Evolutionary conservation across 2,797 vertebrate genomes (phyloP).

Genomic region (Champsocephalus esox): DNA sequence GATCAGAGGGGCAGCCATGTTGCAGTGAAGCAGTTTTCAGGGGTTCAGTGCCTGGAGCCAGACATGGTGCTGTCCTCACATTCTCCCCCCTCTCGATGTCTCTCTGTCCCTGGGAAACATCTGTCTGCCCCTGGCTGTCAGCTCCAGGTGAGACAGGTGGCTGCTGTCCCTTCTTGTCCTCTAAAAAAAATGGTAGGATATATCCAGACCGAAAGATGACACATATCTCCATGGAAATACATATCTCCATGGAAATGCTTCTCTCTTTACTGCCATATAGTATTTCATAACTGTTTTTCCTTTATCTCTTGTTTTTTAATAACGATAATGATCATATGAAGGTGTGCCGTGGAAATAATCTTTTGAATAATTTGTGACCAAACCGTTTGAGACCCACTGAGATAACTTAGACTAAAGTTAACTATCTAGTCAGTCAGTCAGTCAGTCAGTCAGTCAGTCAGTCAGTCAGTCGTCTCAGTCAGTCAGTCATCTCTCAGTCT

Average conservation of each 20-base stretch:
- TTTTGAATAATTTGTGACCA: no score
- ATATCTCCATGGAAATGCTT: conserved; percentile 67
- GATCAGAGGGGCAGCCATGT: conserved; percentile 17
- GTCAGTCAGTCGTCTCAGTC: no score
- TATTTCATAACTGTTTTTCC: no score
- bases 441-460: no score
- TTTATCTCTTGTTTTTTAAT: no score
- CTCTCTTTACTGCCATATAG: neutral
- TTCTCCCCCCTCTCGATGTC: conserved; percentile 20
- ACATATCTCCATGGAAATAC: conserved; percentile 70
- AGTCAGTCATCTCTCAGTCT: no score
- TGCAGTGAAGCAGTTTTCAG: conserved; percentile 25
- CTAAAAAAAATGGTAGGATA: conserved; percentile 9
- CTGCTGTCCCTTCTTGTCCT: neutral
- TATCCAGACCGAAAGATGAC: conserved; percentile 49
- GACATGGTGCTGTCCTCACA: conserved; percentile 15
- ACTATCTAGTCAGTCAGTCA: no score
- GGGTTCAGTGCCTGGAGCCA: conserved; percentile 35
- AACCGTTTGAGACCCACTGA: no score
- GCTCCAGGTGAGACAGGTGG: conserved; percentile 67
- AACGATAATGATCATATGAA: no score
- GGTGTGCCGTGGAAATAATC: no score
- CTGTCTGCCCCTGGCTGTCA: conserved; percentile 68
- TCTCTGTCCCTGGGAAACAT: conserved; percentile 55
- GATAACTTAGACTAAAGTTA: no score